Conservation (phyloP, 2,797 vertebrate species). For the Trachops cirrhosus region DNA sequence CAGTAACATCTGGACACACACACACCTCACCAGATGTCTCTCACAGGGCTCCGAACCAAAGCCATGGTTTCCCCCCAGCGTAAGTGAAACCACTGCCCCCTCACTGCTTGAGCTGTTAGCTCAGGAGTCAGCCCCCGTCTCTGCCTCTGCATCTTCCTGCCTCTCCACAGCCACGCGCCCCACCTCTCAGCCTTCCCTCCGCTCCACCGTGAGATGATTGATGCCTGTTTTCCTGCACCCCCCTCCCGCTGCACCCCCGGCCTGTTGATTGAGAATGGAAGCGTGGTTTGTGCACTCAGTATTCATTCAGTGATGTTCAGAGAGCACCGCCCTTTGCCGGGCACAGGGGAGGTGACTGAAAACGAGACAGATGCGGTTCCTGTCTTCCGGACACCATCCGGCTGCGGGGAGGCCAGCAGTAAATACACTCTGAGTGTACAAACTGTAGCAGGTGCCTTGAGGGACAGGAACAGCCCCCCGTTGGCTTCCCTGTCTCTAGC, state of each 20-base stretch:
- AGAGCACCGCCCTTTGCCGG: rapidly evolving
- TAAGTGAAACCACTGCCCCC: not conserved
- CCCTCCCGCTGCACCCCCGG: rapidly evolving
- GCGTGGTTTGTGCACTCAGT: rapidly evolving
- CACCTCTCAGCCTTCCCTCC: not conserved
- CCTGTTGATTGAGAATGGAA: not conserved
- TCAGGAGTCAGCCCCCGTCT: not conserved
- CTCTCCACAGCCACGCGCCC: not conserved
- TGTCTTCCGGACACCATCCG: not conserved
- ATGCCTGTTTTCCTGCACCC: not conserved
- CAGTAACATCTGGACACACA: not conserved
- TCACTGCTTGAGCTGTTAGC: not conserved
- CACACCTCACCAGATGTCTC: too few species aligned
- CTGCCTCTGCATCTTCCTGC: not conserved
- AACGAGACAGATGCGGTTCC: not conserved
- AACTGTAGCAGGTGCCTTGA: rapidly evolving
- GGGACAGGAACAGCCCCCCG: not conserved
- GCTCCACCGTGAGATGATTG: too few species aligned
- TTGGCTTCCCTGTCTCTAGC: not conserved
- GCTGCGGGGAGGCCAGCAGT: not conserved
- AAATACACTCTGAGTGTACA: not conserved
- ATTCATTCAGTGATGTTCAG: not conserved
- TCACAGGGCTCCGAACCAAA: not conserved
- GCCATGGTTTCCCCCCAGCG: not conserved
- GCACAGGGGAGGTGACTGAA: not conserved